Evolutionary conservation across 2,888 invertebrate species (phyloP), one percentile per base, ranked within the genome.

Genomic region (Subacronicta megacephala): DNA sequence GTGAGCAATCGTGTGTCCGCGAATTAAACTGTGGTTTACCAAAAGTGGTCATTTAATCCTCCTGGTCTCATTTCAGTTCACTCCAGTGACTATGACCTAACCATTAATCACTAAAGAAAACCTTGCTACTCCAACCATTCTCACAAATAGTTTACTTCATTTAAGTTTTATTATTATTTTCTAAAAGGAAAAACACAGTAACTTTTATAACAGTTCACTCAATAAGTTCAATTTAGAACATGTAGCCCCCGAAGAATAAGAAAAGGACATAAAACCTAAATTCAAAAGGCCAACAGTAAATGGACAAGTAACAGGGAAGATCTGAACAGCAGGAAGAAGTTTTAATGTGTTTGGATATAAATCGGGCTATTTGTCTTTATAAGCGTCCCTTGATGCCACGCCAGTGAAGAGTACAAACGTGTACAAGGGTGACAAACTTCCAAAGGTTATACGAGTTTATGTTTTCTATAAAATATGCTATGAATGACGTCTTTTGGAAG

Each of bases 341-440:
- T 90, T 89, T 89, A 90, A 91, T 88, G 89, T 80, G 83, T 87
- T 87, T 69, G 77, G 86, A 84, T 85, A 90, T 90, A 90, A 90
- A 90, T 89, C 85, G 83, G 80, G 70, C 85, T 83, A 86, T 92
- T 90, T 90, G 84, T 89, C 88, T 90, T 88, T 87, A 89, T 87
- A 87, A 82, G 82, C 81, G 78, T 75, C 79, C 82, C 78, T 71
- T 68, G 70, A 77, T 73, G 78, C 65, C 76, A 72, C 31, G 51
- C 42, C 38, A 53, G 44, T 60, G 47, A 62, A 35, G 49, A 61
- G 58, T 49, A 44, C 50, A 61, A 59, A 69, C 64, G 62, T 49
- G 61, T 49, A 49, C 60, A 61, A 51, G 50, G 51, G 62, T 61
- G 62, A 62, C 51, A 66, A 66, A 63, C 64, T 72, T 58, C 12